These are phyloP conservation scores for Tetragonula clypearis DNA, from an alignment of 1,140 invertebrate genomes.

Conservation along the genomic window DNA sequence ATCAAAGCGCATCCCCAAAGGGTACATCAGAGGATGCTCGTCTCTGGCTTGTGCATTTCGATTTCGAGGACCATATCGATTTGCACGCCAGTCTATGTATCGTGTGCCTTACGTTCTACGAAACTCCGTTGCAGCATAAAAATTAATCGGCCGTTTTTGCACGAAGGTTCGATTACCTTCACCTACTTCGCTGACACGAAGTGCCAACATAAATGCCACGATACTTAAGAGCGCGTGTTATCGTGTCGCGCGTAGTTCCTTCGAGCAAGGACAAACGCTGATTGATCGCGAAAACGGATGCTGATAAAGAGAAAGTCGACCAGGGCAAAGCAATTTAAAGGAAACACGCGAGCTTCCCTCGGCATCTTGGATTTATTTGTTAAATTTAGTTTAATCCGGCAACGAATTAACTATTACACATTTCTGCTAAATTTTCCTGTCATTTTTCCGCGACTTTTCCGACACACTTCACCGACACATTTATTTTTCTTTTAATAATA, in stretches of 20 bases:
- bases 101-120: too few species aligned
- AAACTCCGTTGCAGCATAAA: too few species aligned
- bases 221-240: not conserved
- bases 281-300: not conserved
- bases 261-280: not conserved
- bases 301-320: not conserved
- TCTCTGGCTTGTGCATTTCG: not conserved
- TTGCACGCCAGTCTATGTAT: too few species aligned
- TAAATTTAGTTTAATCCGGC: too few species aligned
- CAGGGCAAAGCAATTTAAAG: not conserved
- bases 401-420: too few species aligned
- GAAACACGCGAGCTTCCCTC: slow-evolving; percentile 1
- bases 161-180: not conserved
- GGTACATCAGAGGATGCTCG: not conserved
- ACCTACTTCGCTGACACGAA: not conserved
- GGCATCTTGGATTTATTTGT: not conserved
- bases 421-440: too few species aligned
- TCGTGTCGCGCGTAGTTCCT: not conserved
- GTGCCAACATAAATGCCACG: not conserved
- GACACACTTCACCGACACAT: too few species aligned
- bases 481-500: too few species aligned
- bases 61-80: not conserved
- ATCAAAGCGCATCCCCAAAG: slow-evolving; percentile 8
- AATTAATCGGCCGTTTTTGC: not conserved
- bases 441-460: too few species aligned